Base-by-base conservation (phyloP, 2,888 invertebrate species). In the Hydraecia micacea region DNA sequence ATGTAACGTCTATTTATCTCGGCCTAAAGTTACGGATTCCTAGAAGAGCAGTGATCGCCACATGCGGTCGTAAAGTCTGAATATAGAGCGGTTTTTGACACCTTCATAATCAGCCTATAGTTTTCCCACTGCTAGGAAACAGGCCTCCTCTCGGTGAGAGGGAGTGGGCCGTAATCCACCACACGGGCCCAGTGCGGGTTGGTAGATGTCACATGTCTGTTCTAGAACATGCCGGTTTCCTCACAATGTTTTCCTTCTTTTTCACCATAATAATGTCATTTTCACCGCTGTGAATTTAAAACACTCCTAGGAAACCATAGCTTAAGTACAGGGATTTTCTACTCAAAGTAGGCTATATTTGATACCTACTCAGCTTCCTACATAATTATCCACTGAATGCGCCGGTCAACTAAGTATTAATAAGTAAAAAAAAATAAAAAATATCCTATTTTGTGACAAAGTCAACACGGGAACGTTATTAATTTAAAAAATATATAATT, bases 1-100 rank as follows among this genome's bases (percentile, higher is more conserved):
- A 67, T 39, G 39, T 11, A 71, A 42, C 32, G 32, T 58, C 8
- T 36, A 58, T 72, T 72, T 36, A 74, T 25, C 32, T 72, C n/a
- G 36, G 15, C n/a, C n/a, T 42, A 49, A 58, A n/a, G 55, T 4
- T 58, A n/a, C n/a, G n/a, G 55, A 11, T 58, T 58, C 4, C n/a
- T 58, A n/a, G n/a, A 25, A 55, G 25, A 55, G 25, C 11, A 9
- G 25, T 55, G 25, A 55, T 25, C 9, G 11, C 25, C 11, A n/a
- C 25, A 25, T 25, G 55, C 4, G 55, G n/a, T n/a, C 55, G 55
- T 55, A 25, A 55, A 25, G 55, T 55, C 55, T 3, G 3, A 21
- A 55, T 21, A 55, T 1, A 55, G n/a, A 55, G 55, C 55, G 25
- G 55, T 55, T n/a, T 46, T 46, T 46, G 13, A 42, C 42, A 42